Percentiles rank a stretch among this genome's conserved stretches.
These are phyloP conservation scores for Chrysochloris asiatica DNA, from an alignment of 2,113 vertebrate genomes.

Conservation along the genomic window DNA sequence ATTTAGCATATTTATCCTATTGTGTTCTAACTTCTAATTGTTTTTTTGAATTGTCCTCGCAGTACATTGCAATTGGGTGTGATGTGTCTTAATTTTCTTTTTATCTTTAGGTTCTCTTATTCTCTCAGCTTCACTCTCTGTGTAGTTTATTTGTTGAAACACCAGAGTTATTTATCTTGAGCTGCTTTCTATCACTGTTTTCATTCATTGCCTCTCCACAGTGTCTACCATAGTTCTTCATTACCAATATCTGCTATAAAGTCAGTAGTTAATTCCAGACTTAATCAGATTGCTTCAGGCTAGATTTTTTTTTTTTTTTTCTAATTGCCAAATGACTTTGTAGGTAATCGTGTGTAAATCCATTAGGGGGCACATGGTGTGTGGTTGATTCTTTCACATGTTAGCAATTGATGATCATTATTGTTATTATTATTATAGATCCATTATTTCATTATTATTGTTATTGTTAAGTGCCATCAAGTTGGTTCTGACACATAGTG, in stretches of 20 bases:
- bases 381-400: neutral
- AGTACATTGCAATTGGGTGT: neutral
- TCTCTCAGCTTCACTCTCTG: neutral
- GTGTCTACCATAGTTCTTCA: neutral
- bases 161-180: neutral
- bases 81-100: conserved; percentile 29
- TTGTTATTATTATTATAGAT: neutral
- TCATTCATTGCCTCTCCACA: neutral
- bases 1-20: neutral
- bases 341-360: neutral
- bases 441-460: neutral
- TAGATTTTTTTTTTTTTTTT: neutral
- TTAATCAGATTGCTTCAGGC: neutral
- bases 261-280: neutral
- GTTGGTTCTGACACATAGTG: no score
- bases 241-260: neutral
- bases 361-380: neutral
- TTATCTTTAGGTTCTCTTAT: neutral
- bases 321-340: neutral
- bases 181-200: neutral
- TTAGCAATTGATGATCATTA: neutral
- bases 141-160: neutral
- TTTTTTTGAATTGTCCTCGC: no score
- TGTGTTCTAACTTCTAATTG: neutral
- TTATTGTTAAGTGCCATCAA: no score